Evolutionary conservation across 2,888 invertebrate species (phyloP), one percentile per base, ranked within the genome.

Genomic region (Alcis repandata): DNA sequence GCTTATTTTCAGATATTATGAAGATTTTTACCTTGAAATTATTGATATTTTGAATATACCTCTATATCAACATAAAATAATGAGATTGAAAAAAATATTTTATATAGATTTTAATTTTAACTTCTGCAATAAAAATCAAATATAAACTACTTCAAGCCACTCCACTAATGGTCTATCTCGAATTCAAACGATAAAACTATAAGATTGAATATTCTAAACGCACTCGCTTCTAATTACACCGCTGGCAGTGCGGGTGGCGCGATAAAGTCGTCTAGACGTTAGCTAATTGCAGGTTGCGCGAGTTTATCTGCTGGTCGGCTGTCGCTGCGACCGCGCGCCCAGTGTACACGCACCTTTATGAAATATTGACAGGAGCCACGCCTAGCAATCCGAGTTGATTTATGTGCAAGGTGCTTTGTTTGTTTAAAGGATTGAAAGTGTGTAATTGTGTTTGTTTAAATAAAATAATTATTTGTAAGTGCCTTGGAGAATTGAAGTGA

Each of bases 181-280:
- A 20, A 22, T 2, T 45, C 11, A n/a, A 20, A 20, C 36, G 36
- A 51, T 33, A 33, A 49, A 32, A 32, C 17, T 15, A 58, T 38
- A 53, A 33, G 19, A 53, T 38, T 7, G 17, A 33, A 56, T 22
- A 32, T 51, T 40, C 49, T 46, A 33, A 33, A 49, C 13, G 49
- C 59, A 59, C 59, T 64, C 57, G 58, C 48, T 67, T 10, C 63
- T 59, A 69, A 64, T 66, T 66, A 51, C 52, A 58, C 53, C 27
- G 27, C 53, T 57, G 38, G 33, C 59, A 54, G 57, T 67, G 68
- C 65, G 73, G 70, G 70, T 70, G 70, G 71, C 70, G 58, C 61
- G 80, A 85, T 84, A 83, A 81, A 74, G 73, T 71, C 61, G 80
- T 84, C 82, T 84, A 85, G 81, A 82, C 82, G 69, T 70, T 67